Evolutionary conservation across 2,113 vertebrate genomes (phyloP).

Genomic region (Ctenodactylus gundi): DNA sequence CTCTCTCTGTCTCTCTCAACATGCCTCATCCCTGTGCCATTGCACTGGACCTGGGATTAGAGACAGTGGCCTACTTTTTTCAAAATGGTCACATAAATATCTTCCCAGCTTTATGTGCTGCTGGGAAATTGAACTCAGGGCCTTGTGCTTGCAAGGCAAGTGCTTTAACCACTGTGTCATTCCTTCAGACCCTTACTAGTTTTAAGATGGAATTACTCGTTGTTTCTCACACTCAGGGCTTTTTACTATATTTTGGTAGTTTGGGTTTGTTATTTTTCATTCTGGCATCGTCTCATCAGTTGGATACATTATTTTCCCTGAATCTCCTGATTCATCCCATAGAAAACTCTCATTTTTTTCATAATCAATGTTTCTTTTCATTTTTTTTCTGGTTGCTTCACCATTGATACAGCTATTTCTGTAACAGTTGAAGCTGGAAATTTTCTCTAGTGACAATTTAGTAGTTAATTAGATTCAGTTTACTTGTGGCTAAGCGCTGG

Average conservation of each 20-base stretch:
- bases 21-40: accelerated
- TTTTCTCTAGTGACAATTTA: neutral
- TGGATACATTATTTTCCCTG: neutral
- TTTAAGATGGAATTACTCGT: neutral
- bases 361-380: neutral
- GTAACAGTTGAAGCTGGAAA: neutral
- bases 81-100: too few relatives aligned
- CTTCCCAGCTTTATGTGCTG: too few relatives aligned
- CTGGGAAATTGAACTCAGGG: too few relatives aligned
- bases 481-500: neutral
- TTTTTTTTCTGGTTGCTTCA: neutral
- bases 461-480: neutral
- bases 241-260: neutral
- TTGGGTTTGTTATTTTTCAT: neutral
- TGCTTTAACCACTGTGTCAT: too few relatives aligned
- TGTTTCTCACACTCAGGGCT: neutral
- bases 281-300: neutral
- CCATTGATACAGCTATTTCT: neutral
- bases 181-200: too few relatives aligned
- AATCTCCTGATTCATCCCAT: neutral
- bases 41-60: neutral
- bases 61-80: accelerated
- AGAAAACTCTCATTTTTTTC: neutral
- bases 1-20: too few relatives aligned
- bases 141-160: too few relatives aligned